Evolutionary conservation across 2,113 vertebrate genomes (phyloP), one percentile per base, ranked within the genome.

Genomic region (Alosa alosa): DNA sequence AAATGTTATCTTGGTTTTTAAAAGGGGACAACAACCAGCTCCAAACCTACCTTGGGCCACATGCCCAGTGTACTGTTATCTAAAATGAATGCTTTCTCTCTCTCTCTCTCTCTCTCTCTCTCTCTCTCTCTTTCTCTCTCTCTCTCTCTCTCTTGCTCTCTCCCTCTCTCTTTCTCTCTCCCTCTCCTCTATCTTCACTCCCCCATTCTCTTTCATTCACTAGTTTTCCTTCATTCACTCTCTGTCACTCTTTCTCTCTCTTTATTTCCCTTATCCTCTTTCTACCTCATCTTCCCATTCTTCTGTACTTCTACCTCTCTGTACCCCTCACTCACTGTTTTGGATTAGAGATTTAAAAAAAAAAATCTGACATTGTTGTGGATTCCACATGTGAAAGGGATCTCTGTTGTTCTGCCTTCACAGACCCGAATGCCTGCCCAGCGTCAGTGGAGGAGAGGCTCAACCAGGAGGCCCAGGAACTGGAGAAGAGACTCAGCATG

Each of bases 401-500:
- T 17, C 50, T 52, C 50, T 52, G 11, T 52, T 52, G 11, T 39
- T 72, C 25, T 45, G 22, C 83, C 6, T 78, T 10, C 25, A 47
- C 91, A 97, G 97, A 97, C 90, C 94, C 95, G 86, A 93, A 90
- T 87, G 85, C 89, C 86, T 96, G 92, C 52, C 93, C 95, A 36
- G 90, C 92, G 0, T 90, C 92, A 64, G 89, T 90, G 39, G 97
- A 98, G 91, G 97, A 97, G 89, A 95, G 95, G 10, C 88, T 96
- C 89, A 95, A 96, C 86, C 96, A 97, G 6, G 98, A 98, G 89
- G 93, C 97, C 20, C 94, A 97, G 89, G 96, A 98, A 72, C 93
- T 99, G 92, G 98, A 99, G 93, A 98, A 97, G 85, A 94, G 98
- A 0, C 95, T 99, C 75, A 99, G 97, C 89, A 91, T 97, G 83